These are phyloP conservation scores for Zophobas atratus DNA, from an alignment of 1,140 invertebrate genomes.

Conservation along the genomic window DNA sequence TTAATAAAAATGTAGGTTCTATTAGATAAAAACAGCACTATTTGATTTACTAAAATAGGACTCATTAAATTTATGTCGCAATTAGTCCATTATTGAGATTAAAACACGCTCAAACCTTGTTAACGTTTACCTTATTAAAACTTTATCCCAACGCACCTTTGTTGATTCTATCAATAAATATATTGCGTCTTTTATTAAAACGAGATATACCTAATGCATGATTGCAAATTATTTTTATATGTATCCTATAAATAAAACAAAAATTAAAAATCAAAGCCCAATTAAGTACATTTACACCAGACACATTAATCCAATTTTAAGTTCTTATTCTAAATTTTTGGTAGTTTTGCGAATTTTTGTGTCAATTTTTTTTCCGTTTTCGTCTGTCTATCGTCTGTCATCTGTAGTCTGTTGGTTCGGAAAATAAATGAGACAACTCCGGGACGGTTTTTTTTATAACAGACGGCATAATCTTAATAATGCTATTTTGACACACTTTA, in stretches of 20 bases:
- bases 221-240: constrained; percentile 8
- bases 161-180: constrained; percentile 21
- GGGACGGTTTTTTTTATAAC: no score
- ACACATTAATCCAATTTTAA: neutral
- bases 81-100: constrained; percentile 35
- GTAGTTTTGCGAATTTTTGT: no score
- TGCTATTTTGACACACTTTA: no score
- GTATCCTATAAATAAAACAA: no score
- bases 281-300: neutral
- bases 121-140: constrained; percentile 16
- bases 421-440: no score
- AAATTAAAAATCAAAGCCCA: no score
- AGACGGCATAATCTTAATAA: no score
- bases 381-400: no score
- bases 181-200: constrained; percentile 14
- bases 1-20: neutral
- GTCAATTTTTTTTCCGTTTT: no score
- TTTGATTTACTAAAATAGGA: constrained; percentile 5
- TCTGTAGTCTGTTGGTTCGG: no score
- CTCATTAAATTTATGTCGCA: constrained; percentile 5
- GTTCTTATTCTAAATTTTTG: no score
- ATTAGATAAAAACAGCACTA: neutral
- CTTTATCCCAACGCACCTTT: constrained; percentile 16
- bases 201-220: neutral
- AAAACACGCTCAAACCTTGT: constrained; percentile 24